Evolutionary conservation across 2,888 invertebrate species (phyloP), one percentile per base, ranked within the genome.

Genomic region (Hirtodrosophila histrioides): DNA sequence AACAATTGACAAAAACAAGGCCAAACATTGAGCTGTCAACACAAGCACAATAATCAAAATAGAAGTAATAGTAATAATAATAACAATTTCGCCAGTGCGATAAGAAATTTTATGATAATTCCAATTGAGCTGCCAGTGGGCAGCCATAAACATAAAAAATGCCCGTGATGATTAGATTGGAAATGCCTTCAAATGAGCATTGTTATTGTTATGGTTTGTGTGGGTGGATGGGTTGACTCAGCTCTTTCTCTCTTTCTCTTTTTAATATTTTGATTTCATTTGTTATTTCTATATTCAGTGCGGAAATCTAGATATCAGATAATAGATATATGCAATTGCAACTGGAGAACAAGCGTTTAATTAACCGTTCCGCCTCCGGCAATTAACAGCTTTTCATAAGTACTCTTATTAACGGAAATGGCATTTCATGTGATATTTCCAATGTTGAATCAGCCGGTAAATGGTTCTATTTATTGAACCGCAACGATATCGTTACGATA

Each of bases 121-220:
- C 39, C 49, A 45, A 65, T 43, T 49, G 48, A 54, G 41, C 36
- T 31, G 53, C 39, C 45, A 48, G 62, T 43, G 55, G 45, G 9
- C 56, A 43, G 50, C 44, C 11, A 49, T 62, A 66, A 64, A 75
- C n/a, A 49, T 11, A 33, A 12, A 51, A 65, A 58, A 56, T 67
- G 63, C 55, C 66, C 49, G 60, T 48, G 61, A 45, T 74, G 81
- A 81, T 85, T 78, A 81, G 85, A 74, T 81, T 85, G 69, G 50
- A 43, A 72, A 68, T 56, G 58, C 40, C 56, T 50, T 44, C 45
- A 51, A 65, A 62, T 55, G 54, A 39, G 46, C 43, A 58, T 35
- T 45, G 29, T 48, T 48, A 11, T 33, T 35, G 9, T n/a, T 24
- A 5, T 27, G 27, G 27, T 9, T 12, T 44, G 44, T 12, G 46